Evolutionary conservation across 2,888 invertebrate species (phyloP).

Genomic region (Nomada hirtipes): DNA sequence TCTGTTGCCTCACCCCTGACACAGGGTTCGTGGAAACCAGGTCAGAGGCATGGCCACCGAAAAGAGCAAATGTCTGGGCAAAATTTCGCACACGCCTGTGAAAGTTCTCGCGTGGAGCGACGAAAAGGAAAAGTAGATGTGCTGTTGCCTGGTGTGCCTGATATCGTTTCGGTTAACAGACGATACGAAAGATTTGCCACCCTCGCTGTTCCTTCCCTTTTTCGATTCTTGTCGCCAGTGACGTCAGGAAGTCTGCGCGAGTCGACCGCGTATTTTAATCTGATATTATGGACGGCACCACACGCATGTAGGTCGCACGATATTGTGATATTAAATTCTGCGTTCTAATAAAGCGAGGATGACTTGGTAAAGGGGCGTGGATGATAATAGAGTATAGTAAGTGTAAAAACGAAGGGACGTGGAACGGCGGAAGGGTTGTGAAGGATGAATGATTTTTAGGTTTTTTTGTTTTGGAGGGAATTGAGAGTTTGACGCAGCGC

Average conservation of each 20-base stretch:
- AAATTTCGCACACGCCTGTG: neutral
- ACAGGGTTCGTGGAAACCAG: constrained; percentile 39
- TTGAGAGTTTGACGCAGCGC: too few relatives aligned
- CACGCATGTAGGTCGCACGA: constrained; percentile 19
- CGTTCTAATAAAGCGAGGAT: neutral
- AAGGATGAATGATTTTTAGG: neutral
- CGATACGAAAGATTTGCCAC: neutral
- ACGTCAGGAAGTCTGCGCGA: constrained; percentile 32
- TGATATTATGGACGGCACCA: constrained; percentile 2
- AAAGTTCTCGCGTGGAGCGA: neutral
- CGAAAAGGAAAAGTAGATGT: neutral
- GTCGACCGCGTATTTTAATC: constrained; percentile 32
- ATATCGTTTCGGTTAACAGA: neutral
- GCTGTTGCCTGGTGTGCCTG: neutral
- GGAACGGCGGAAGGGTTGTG: neutral
- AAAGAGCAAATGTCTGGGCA: constrained; percentile 16
- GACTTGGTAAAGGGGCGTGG: neutral
- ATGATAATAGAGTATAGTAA: neutral
- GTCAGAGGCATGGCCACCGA: constrained; percentile 24
- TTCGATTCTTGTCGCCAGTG: constrained; percentile 1
- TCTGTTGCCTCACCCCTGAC: constrained; percentile 32
- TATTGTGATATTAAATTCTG: constrained; percentile 20
- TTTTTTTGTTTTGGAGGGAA: too few relatives aligned
- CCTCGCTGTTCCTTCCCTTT: neutral
- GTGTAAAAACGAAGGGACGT: too few relatives aligned